Conservation (phyloP, 2,113 vertebrate genomes). For the Budorcas taxicolor region DNA sequence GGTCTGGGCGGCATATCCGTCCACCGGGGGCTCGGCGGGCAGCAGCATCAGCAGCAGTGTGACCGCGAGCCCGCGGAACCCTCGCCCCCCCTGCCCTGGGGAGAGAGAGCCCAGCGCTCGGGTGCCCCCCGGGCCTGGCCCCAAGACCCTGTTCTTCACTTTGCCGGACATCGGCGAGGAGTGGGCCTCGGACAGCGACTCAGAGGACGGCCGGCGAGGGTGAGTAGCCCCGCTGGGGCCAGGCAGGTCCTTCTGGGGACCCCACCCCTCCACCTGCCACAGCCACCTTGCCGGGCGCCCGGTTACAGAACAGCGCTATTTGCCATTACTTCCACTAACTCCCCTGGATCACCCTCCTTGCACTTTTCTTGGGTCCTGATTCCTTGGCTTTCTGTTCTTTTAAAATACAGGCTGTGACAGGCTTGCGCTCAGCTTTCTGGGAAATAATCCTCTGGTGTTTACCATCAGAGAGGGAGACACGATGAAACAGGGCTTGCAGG, state of each 20-base stretch:
- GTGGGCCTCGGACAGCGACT: not conserved
- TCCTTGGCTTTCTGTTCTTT: not conserved
- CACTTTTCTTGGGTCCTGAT: fast-evolving
- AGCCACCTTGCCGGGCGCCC: not conserved
- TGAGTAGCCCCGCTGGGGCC: slow-evolving; percentile 50
- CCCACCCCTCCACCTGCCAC: not conserved
- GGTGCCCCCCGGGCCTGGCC: not conserved
- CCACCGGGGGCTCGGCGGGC: fast-evolving
- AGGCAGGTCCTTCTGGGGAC: fast-evolving
- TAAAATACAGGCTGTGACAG: fast-evolving
- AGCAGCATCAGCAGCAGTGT: not conserved
- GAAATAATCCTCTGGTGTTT: not conserved
- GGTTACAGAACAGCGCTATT: fast-evolving
- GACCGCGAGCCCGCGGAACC: not conserved
- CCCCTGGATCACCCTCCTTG: not conserved
- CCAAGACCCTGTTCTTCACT: slow-evolving; percentile 47
- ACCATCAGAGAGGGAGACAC: not conserved
- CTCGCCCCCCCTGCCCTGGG: not conserved
- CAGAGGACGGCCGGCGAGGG: slow-evolving; percentile 30
- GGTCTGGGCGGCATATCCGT: not conserved
- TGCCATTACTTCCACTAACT: not conserved
- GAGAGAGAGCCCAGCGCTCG: not conserved
- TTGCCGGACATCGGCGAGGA: slow-evolving; percentile 79
- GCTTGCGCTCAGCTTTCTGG: not conserved
- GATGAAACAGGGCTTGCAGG: not conserved